Conservation (phyloP, 2,888 invertebrate species). For the Odontomyia ornata region DNA sequence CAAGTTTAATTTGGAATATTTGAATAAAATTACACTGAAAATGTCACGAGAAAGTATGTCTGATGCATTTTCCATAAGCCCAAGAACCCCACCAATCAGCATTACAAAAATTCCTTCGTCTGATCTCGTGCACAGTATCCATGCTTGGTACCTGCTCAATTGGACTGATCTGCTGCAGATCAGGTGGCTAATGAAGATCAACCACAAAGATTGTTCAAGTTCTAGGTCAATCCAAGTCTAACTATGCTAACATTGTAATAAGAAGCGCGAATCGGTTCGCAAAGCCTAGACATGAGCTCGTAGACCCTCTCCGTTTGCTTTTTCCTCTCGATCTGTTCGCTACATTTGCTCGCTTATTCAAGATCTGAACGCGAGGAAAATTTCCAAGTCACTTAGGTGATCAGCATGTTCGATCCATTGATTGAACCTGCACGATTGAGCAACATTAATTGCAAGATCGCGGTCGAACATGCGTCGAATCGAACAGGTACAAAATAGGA, state of each 20-base stretch:
- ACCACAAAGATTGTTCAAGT: slow-evolving; percentile 43
- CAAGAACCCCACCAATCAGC: background rate
- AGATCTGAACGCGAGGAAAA: background rate
- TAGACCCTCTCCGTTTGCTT: background rate
- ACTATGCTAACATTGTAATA: no score
- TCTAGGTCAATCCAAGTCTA: slow-evolving; percentile 34
- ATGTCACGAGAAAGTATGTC: no score
- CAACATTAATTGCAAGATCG: slow-evolving; percentile 42
- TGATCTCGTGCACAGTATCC: background rate
- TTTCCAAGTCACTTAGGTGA: background rate
- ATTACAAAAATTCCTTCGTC: background rate
- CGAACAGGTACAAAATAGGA: slow-evolving; percentile 32
- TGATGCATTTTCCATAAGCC: background rate
- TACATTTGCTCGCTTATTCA: background rate
- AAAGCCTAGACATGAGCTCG: background rate
- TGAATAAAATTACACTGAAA: no score
- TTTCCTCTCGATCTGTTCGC: background rate
- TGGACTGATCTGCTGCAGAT: background rate
- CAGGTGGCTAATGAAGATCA: slow-evolving; percentile 25
- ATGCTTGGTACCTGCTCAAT: background rate
- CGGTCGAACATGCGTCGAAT: slow-evolving; percentile 29
- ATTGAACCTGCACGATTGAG: slow-evolving; percentile 44
- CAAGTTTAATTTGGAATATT: no score
- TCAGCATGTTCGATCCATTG: slow-evolving; percentile 13
- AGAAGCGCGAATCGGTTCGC: background rate